A percentile compares a stretch with the other conserved stretches of the same genome.
These are phyloP conservation scores for Mechanitis mazaeus DNA, from an alignment of 2,888 invertebrate species.

Conservation along the genomic window DNA sequence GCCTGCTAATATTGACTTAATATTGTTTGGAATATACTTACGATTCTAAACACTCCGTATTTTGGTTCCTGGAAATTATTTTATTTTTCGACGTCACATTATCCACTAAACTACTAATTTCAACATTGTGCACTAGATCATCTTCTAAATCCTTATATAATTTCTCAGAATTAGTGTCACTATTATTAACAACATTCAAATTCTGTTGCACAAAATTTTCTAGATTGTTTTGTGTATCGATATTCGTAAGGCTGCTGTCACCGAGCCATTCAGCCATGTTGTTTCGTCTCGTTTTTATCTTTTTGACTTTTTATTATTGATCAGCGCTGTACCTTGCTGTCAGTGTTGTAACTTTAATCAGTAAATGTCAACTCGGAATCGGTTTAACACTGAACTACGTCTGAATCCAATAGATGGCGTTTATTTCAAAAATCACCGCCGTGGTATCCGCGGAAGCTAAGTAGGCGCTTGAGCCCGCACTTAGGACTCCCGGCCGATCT, in stretches of 20 bases:
- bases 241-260: constrained; percentile 47
- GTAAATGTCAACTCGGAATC: constrained; percentile 31
- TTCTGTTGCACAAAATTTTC: constrained; percentile 14
- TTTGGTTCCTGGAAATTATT: constrained; percentile 39
- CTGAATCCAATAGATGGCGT: constrained; percentile 52
- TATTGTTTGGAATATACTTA: constrained; percentile 36
- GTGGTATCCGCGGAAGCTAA: constrained; percentile 41
- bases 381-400: constrained; percentile 17
- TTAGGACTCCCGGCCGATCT: constrained; percentile 67
- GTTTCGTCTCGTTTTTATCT: constrained; percentile 28
- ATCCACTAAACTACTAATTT: constrained; percentile 33
- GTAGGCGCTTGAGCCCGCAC: constrained; percentile 45
- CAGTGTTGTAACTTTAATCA: constrained; percentile 31
- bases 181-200: constrained; percentile 7
- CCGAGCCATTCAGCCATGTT: constrained; percentile 67
- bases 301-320: constrained; percentile 13
- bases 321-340: neutral
- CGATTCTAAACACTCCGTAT: constrained; percentile 37
- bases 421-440: constrained; percentile 35
- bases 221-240: constrained; percentile 35
- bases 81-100: constrained; percentile 41
- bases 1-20: neutral
- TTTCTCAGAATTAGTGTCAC: constrained; percentile 20
- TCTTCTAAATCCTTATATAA: constrained; percentile 33
- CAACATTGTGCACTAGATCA: constrained; percentile 34